phyloP scores from a whole-genome alignment of 2,797 vertebrate species.

The Micrastur ruficollis region DNA sequence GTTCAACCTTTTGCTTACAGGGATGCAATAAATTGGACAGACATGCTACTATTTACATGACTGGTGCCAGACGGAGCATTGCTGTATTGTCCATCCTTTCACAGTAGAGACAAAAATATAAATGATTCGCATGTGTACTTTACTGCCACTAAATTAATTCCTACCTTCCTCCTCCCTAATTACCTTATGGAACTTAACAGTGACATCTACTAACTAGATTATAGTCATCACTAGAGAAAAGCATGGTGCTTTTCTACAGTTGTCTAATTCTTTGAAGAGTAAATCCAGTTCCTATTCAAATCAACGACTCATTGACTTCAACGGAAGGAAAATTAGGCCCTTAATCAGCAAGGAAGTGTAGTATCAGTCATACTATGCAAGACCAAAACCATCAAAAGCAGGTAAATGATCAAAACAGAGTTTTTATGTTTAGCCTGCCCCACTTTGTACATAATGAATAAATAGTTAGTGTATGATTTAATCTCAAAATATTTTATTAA shows the following conservation, averaged over 20 bases:
- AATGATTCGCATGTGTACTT: background rate
- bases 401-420: background rate
- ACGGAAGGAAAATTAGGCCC: background rate
- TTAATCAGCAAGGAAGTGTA: background rate
- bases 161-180: background rate
- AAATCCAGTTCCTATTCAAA: background rate
- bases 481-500: constrained; percentile 77
- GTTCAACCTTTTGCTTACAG: background rate
- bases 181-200: background rate
- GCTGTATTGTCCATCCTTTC: background rate
- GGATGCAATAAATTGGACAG: background rate
- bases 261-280: background rate
- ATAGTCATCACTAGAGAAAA: background rate
- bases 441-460: background rate
- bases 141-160: background rate
- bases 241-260: background rate
- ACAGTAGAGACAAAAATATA: background rate
- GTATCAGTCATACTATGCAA: background rate
- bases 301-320: background rate
- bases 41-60: background rate
- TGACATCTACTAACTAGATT: background rate
- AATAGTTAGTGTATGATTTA: background rate
- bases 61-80: background rate
- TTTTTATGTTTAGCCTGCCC: background rate
- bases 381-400: background rate